Evolutionary conservation across 2,113 vertebrate genomes (phyloP).

Genomic region (Hyaena hyaena): DNA sequence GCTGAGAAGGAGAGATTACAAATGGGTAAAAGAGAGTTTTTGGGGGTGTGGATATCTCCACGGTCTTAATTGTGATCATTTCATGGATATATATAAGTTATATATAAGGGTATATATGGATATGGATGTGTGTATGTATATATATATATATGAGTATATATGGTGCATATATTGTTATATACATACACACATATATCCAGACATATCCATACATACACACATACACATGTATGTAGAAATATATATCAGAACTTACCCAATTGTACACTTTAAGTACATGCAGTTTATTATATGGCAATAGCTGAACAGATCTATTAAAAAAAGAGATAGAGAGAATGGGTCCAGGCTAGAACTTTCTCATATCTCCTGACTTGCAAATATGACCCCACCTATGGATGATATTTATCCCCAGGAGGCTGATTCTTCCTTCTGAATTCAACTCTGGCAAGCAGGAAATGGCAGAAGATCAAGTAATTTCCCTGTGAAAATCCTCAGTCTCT

Average conservation of each 20-base stretch:
- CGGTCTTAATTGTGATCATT: not conserved
- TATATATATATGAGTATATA: not conserved
- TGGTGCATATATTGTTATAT: not conserved
- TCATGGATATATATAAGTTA: not conserved
- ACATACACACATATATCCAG: not conserved
- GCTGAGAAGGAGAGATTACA: not conserved
- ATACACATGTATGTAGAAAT: not conserved
- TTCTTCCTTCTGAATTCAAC: not conserved
- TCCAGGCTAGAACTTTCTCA: not conserved
- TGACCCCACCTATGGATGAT: not conserved
- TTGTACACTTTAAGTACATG: not conserved
- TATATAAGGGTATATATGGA: too few species aligned
- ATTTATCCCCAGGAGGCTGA: not conserved
- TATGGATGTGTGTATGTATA: not conserved
- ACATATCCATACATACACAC: not conserved
- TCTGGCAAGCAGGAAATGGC: not conserved
- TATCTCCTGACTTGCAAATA: not conserved
- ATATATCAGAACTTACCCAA: not conserved
- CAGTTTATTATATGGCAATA: not conserved
- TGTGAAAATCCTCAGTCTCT: not conserved
- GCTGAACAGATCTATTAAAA: not conserved
- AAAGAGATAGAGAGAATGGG: not conserved
- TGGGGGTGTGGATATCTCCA: not conserved
- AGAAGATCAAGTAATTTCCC: slow-evolving; percentile 16
- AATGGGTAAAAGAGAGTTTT: not conserved